Base-by-base conservation (phyloP, 2,888 invertebrate genomes). In the Pandemis heparana region DNA sequence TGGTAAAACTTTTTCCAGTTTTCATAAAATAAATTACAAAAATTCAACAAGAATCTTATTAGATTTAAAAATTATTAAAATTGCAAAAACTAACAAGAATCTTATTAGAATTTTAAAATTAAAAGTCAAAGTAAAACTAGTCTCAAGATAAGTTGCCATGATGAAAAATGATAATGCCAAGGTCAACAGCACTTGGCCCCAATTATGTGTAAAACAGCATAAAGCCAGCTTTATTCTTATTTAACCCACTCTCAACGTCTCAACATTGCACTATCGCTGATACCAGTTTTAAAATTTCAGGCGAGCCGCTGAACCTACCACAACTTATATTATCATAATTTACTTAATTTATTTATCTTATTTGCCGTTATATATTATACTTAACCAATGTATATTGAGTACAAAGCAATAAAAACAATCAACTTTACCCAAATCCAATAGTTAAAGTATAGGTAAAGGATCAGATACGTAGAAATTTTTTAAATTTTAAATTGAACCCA, bases 171-270 rank as follows among this genome's bases (percentile, higher is more conserved):
- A 84, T 83, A 82, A 79, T 80, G 71, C 74, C 74, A 79, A 77
- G 82, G 81, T 84, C 81, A 83, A 78, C 76, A 78, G 68, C 79
- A 80, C 81, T 74, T 85, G 80, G 79, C 80, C 83, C 76, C 77
- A 82, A 77, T 78, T 78, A 75, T 80, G 70, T 75, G 71, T 72
- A 64, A 81, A 80, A 82, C 60, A 75, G 74, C 71, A 81, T 71
- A 83, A 77, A 78, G 67, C 71, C 59, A 59, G 70, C 78, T 79
- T 81, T 83, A 77, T 78, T 72, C 51, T 71, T 64, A 53, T 59
- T 77, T 68, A 63, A 61, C 18, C 14, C 23, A 53, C 53, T 64
- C 16, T 48, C n/a, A 9, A 68, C 8, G 48, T 64, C 4, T 48
- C 8, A 5, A 60, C 16, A 51, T 18, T 51, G 12, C 18, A 16